Evolutionary conservation across 2,888 invertebrate species (phyloP), one percentile per base, ranked within the genome.

Genomic region (Rhogogaster chlorosoma): DNA sequence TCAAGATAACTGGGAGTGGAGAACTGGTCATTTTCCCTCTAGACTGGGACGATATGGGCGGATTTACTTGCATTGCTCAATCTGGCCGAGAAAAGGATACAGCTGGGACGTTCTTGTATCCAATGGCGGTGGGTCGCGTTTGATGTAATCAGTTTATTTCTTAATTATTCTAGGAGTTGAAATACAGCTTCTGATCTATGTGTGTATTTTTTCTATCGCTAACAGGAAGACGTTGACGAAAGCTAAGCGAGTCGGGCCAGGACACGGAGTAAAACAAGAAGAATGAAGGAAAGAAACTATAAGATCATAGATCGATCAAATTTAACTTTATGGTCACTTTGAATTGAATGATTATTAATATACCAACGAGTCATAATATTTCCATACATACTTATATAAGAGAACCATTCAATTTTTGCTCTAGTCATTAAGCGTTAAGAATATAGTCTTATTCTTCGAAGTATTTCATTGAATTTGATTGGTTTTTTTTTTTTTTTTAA

Each of bases 41-140:
- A 9, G 94, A 94, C 67, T 99, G 97, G 97, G 93, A 94, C 12
- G 97, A 98, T 89, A 98, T 98, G 98, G 98, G 98, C 6, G 94
- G 95, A 29, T 98, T 96, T 93, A 96, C 95, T 0, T 99, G 99
- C 92, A 94, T 96, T 18, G 97, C 96, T 0, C 95, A 95, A 88
- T 97, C 97, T 89, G 93, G 95, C 22, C 10, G 67, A 4, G 96
- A 96, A 5, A 95, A 95, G 87, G 96, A 96, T 88, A 92, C 94
- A 0, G 94, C 94, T 5, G 94, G 94, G 26, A 96, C 97, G 9
- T 97, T 97, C 93, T 92, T 97, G n/a, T 97, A 98, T 91, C 97
- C 97, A 22, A 90, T 95, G 89, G 93, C 93, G 92, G 95, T 95
- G 86, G 93, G 87, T 84, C 29, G 12, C 0, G 42, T 15, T 26